Percentiles rank a stretch among this genome's conserved stretches.
phyloP scores from a whole-genome alignment of 2,888 invertebrate genomes.

The Strigamia maritima region DNA sequence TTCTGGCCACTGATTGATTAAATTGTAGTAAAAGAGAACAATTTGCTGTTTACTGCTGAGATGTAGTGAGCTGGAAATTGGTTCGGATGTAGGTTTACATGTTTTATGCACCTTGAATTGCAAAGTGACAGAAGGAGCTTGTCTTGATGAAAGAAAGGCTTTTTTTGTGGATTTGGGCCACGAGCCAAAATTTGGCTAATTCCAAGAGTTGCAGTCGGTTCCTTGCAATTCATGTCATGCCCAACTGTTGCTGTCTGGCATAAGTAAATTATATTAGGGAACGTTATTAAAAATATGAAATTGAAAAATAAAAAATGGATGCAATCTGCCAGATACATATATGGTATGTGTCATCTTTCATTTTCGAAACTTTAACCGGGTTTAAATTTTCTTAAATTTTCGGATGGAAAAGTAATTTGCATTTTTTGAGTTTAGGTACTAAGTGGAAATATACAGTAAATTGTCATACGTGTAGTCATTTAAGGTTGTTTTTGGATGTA shows the following conservation, averaged over 20 bases:
- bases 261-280: slow-evolving; percentile 11
- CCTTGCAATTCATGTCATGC: slow-evolving; percentile 16
- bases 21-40: neutral
- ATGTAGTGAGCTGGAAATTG: neutral
- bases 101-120: slow-evolving; percentile 32
- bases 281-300: slow-evolving; percentile 10
- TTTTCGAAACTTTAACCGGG: too few relatives aligned
- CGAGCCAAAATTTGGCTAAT: slow-evolving; percentile 24
- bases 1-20: slow-evolving; percentile 29
- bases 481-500: too few relatives aligned
- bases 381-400: too few relatives aligned
- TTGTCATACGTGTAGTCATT: too few relatives aligned
- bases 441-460: too few relatives aligned
- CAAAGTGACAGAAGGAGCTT: slow-evolving; percentile 25
- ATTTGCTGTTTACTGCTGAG: slow-evolving; percentile 14
- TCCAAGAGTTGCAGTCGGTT: slow-evolving; percentile 20
- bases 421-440: too few relatives aligned
- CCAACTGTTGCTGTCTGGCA: slow-evolving; percentile 20
- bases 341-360: neutral
- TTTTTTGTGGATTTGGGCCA: slow-evolving; percentile 13
- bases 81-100: neutral
- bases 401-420: too few relatives aligned
- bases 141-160: neutral
- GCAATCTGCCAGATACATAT: neutral
- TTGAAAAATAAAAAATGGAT: neutral